A percentile compares a stretch with the other conserved stretches of the same genome.
phyloP scores from a whole-genome alignment of 2,888 invertebrate genomes.

The Laothoe populi region DNA sequence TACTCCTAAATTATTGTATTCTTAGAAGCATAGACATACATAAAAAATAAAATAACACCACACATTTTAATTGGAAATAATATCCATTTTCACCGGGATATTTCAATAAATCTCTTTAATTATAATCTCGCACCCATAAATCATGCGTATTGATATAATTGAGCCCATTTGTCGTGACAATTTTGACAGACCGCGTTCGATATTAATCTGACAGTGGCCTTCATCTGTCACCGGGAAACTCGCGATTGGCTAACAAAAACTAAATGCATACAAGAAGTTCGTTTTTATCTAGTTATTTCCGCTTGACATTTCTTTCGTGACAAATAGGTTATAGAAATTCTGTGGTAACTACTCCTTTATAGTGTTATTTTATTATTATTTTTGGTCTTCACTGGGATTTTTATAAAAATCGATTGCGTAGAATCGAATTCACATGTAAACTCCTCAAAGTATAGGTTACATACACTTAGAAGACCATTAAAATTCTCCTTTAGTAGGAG shows the following conservation, averaged over 20 bases:
- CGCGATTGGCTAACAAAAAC: slow-evolving; percentile 12
- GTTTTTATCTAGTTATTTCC: slow-evolving; percentile 5
- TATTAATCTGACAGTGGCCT: slow-evolving; percentile 8
- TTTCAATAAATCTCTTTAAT: not conserved
- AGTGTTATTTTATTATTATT: too few species aligned
- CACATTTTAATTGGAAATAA: too few species aligned
- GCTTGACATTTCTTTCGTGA: not conserved
- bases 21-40: too few species aligned
- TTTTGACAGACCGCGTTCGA: slow-evolving; percentile 18
- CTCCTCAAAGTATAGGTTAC: too few species aligned
- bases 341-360: not conserved
- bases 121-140: not conserved
- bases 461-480: too few species aligned
- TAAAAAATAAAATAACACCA: too few species aligned
- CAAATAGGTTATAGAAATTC: not conserved
- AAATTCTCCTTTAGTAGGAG: too few species aligned
- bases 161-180: slow-evolving; percentile 16
- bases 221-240: not conserved
- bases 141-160: slow-evolving; percentile 18
- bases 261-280: slow-evolving; percentile 15
- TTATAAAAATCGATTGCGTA: too few species aligned
- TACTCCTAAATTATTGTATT: too few species aligned
- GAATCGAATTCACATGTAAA: too few species aligned
- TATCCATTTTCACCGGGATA: not conserved
- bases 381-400: too few species aligned